Evolutionary conservation across 2,113 vertebrate genomes (phyloP).

Genomic region (Camelus dromedarius): DNA sequence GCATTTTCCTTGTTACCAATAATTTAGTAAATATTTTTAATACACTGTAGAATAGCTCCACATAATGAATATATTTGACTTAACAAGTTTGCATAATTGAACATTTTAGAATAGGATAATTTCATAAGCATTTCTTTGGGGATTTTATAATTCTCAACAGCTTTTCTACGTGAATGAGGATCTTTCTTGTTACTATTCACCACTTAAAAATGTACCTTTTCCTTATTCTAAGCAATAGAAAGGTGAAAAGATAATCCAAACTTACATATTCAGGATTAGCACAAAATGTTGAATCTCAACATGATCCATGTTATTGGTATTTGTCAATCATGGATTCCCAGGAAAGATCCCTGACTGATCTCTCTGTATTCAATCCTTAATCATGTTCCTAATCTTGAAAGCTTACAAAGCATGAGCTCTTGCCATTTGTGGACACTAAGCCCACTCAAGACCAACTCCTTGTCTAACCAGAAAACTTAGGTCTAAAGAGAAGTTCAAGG

Average conservation of each 20-base stretch:
- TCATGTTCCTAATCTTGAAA: constrained; percentile 11
- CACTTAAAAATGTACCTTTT: neutral
- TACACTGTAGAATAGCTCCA: neutral
- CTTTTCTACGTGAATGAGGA: neutral
- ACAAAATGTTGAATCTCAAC: constrained; percentile 17
- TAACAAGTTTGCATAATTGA: neutral
- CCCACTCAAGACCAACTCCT: neutral
- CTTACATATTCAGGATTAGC: neutral
- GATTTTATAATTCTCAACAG: constrained; percentile 46
- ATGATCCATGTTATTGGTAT: neutral
- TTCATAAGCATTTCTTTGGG: constrained; percentile 25
- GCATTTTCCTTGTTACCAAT: neutral
- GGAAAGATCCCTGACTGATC: neutral
- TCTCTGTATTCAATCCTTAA: neutral
- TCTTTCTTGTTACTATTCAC: constrained; percentile 41
- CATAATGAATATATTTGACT: neutral
- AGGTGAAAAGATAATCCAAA: constrained; percentile 9
- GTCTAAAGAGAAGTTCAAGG: constrained; percentile 44
- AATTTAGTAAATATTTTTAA: constrained; percentile 51
- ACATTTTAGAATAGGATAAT: constrained; percentile 32
- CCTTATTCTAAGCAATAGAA: neutral
- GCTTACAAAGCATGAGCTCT: neutral
- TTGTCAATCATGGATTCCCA: neutral
- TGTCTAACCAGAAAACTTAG: neutral
- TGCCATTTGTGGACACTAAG: neutral